These are phyloP conservation scores for Petrocephalus schoutedeni DNA, from an alignment of 2,797 vertebrate species.

Conservation along the genomic window DNA sequence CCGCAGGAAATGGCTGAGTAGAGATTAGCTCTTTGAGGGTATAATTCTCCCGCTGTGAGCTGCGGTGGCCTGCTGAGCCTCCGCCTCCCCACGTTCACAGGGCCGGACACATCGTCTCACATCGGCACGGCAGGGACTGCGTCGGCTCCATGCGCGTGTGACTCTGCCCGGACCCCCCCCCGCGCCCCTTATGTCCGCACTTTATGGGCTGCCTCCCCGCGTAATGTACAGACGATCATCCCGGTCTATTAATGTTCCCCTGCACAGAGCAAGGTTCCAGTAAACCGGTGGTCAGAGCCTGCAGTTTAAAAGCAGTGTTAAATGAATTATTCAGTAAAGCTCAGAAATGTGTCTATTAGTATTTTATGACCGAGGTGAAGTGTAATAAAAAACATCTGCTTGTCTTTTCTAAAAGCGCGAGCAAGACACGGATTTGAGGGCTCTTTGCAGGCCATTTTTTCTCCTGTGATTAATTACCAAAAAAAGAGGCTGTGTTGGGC, in stretches of 20 bases:
- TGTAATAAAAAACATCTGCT: conserved; percentile 23
- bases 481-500: background rate
- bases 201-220: background rate
- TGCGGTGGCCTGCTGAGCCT: background rate
- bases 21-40: conserved; percentile 16
- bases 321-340: conserved; percentile 67
- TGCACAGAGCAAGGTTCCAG: conserved; percentile 35
- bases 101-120: background rate
- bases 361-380: conserved; percentile 51
- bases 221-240: background rate
- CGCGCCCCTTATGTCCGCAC: background rate
- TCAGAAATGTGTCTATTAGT: conserved; percentile 16
- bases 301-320: conserved; percentile 55
- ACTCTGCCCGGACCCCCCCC: background rate
- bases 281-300: conserved; percentile 47
- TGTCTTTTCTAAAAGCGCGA: background rate
- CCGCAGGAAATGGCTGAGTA: background rate
- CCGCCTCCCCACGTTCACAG: background rate
- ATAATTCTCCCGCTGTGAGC: conserved; percentile 15
- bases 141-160: background rate
- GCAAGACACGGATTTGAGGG: background rate
- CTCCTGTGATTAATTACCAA: background rate
- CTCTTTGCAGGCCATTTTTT: background rate
- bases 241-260: conserved; percentile 14
- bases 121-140: background rate